These are phyloP conservation scores for Eledona agricola DNA, from an alignment of 2,888 invertebrate species.

Conservation along the genomic window DNA sequence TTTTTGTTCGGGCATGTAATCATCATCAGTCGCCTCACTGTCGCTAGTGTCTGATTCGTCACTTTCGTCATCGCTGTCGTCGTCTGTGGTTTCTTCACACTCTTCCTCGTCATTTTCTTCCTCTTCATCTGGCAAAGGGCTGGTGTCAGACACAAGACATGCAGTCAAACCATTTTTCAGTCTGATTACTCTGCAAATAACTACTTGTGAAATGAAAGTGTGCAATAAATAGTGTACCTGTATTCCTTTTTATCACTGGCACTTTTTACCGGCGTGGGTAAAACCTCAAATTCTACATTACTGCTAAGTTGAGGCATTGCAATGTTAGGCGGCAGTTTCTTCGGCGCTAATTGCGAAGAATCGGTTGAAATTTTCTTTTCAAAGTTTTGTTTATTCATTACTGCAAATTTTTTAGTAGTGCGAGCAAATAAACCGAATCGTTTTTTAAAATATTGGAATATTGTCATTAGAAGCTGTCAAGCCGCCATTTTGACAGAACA, in stretches of 20 bases:
- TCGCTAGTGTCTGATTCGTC: conserved; percentile 6
- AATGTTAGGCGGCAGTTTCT: not conserved
- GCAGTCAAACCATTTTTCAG: conserved; percentile 78
- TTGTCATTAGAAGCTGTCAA: too few relatives aligned
- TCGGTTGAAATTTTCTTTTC: conserved; percentile 12
- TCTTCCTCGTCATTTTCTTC: conserved; percentile 59
- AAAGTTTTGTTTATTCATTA: conserved; percentile 8
- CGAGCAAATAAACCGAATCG: not conserved
- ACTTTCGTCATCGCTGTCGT: conserved; percentile 48
- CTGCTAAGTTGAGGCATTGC: not conserved
- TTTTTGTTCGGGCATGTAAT: conserved; percentile 47
- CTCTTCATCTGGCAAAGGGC: conserved; percentile 53
- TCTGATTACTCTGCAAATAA: conserved; percentile 67
- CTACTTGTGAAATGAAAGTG: conserved; percentile 7
- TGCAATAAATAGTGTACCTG: conserved; percentile 64
- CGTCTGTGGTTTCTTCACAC: conserved; percentile 55
- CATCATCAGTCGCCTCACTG: conserved; percentile 3
- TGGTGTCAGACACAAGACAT: conserved; percentile 73
- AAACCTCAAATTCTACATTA: conserved; percentile 48
- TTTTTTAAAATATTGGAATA: conserved; percentile 7
- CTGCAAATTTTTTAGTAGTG: conserved; percentile 3
- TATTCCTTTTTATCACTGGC: conserved; percentile 81
- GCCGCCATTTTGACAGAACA: too few relatives aligned
- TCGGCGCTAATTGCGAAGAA: conserved; percentile 1
- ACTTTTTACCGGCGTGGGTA: conserved; percentile 73